Base-by-base conservation (phyloP, 2,888 invertebrate genomes). In the Mongoloraphidia duomilia region DNA sequence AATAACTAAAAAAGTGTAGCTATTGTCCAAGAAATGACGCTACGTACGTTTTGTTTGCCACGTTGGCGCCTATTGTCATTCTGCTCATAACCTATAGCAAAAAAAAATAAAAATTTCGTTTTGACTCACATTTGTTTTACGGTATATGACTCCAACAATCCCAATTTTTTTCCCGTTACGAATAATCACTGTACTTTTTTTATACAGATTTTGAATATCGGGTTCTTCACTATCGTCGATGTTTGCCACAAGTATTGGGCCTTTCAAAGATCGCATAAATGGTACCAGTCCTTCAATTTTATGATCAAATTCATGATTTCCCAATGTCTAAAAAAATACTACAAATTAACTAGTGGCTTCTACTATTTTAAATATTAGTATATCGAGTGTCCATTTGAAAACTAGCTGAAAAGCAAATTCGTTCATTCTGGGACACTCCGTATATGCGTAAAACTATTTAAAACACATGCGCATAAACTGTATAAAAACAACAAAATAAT, bases 231-330 rank as follows among this genome's bases (percentile, higher is more conserved):
- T 68, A 6, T 77, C 76, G 62, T 90, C 82, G 44, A 91, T 82
- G 59, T 91, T 91, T 35, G 82, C 76, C 6, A 81, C 82, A 38
- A 91, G 65, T 61, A 87, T 77, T 0, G 83, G 78, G 1, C 82
- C 74, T 2, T 78, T 68, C 9, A 84, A 60, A 1, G 65, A 65
- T 56, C 78, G 63, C 39, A 91, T 61, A 63, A 85, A 89, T 0
- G 84, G 84, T 0, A 81, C 73, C 0, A 88, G 65, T 0, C 85
- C 88, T 9, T 67, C 76, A 2, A 89, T 69, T 3, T 77, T 79
- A 57, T 84, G 76, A 61, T 91, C 91, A 59, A 92, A 91, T 63
- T 91, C 91, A 59, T 92, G 90, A 64, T 90, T 90, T 1, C 90
- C 91, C 9, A 90, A 63, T 0, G 84, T 83, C 88, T 90, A 61